Evolutionary conservation across 1,140 invertebrate genomes (phyloP).

Genomic region (Matsumurasca onukii): DNA sequence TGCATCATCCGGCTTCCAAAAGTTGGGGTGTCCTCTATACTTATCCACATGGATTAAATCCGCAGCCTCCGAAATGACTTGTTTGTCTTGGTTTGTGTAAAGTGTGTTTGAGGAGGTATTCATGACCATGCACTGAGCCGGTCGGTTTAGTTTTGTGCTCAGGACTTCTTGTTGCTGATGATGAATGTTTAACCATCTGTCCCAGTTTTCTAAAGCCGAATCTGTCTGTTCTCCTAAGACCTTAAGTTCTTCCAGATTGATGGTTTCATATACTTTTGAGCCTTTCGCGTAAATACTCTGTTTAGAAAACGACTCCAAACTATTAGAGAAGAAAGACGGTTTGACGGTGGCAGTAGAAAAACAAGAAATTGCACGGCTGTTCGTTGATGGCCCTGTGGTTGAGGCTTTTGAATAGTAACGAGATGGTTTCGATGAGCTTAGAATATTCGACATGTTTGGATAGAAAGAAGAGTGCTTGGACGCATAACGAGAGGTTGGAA

Average conservation of each 20-base stretch:
- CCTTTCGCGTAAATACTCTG: background rate
- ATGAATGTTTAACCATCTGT: constrained; percentile 15
- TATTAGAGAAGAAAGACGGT: background rate
- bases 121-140: constrained; percentile 1
- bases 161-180: constrained; percentile 2
- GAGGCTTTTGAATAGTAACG: too few species aligned
- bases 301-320: background rate
- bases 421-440: too few species aligned
- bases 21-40: background rate
- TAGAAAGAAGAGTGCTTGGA: too few species aligned
- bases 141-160: background rate
- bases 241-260: background rate
- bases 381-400: too few species aligned
- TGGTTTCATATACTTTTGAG: background rate
- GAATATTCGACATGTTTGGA: too few species aligned
- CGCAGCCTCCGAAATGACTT: background rate
- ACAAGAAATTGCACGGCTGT: too few species aligned
- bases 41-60: background rate
- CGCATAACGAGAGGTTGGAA: too few species aligned
- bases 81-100: constrained; percentile 1
- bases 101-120: constrained; percentile 1
- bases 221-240: background rate
- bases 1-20: background rate
- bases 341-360: background rate
- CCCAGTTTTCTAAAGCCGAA: background rate